A percentile compares a stretch with the other conserved stretches of the same genome.
phyloP scores from a whole-genome alignment of 2,797 vertebrate genomes.

The Halcyon badia region DNA sequence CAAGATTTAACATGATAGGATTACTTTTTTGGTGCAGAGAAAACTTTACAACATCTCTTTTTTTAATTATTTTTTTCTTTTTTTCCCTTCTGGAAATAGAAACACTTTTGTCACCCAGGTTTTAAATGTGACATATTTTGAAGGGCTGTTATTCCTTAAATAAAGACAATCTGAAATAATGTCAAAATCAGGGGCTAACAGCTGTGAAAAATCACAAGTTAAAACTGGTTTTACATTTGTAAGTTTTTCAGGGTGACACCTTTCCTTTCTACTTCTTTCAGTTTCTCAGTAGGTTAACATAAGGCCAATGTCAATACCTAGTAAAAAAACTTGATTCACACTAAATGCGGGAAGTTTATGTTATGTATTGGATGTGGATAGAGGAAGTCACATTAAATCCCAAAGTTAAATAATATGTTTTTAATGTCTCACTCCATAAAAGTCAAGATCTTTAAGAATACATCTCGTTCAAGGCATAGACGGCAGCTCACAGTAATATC shows the following conservation, averaged over 20 bases:
- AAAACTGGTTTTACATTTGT: not conserved
- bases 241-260: not conserved
- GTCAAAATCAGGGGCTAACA: constrained; percentile 24
- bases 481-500: not conserved
- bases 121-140: constrained; percentile 48
- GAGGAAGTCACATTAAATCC: not conserved
- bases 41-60: not conserved
- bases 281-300: not conserved
- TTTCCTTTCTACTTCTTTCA: not conserved
- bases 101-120: not conserved
- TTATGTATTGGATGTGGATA: not conserved
- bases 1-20: not conserved
- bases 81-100: not conserved
- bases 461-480: not conserved
- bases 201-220: not conserved
- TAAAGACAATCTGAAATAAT: constrained; percentile 44
- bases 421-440: not conserved
- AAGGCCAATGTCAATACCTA: not conserved
- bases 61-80: not conserved
- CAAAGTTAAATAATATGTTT: not conserved
- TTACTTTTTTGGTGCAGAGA: not conserved
- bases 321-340: not conserved
- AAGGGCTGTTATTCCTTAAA: constrained; percentile 44
- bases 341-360: not conserved
- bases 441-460: not conserved